Percentiles rank a stretch among this genome's conserved stretches.
phyloP scores from a whole-genome alignment of 2,113 vertebrate genomes.

The Forbesichthys agassizii region DNA sequence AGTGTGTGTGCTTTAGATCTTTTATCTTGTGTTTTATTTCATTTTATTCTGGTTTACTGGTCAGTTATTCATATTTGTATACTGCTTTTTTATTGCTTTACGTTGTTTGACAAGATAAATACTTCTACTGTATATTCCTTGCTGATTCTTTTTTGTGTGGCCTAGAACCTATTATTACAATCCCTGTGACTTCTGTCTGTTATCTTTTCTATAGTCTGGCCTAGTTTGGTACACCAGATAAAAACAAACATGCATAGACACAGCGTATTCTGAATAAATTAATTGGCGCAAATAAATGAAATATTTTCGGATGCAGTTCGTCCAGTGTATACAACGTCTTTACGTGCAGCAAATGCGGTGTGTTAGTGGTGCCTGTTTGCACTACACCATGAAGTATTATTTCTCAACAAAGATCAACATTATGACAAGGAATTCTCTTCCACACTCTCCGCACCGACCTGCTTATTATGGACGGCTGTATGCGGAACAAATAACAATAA shows the following conservation, averaged over 20 bases:
- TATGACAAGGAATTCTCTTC: slow-evolving; percentile 32
- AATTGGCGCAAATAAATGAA: background rate
- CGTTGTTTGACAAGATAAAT: too few relatives aligned
- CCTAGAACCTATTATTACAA: too few relatives aligned
- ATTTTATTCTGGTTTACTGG: too few relatives aligned
- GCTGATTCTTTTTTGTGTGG: too few relatives aligned
- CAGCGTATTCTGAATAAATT: background rate
- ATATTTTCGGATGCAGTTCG: background rate
- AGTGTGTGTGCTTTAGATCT: too few relatives aligned
- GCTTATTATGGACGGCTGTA: slow-evolving; percentile 24
- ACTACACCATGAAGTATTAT: slow-evolving; percentile 30
- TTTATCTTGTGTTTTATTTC: too few relatives aligned
- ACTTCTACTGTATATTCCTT: too few relatives aligned
- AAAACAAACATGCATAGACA: slow-evolving; percentile 7
- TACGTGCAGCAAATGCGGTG: slow-evolving; percentile 21
- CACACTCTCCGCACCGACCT: slow-evolving; percentile 10
- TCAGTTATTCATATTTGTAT: too few relatives aligned
- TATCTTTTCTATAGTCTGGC: too few relatives aligned
- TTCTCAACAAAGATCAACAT: slow-evolving; percentile 56
- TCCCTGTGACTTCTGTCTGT: too few relatives aligned
- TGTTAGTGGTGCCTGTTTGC: slow-evolving; percentile 41
- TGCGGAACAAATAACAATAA: slow-evolving; percentile 45
- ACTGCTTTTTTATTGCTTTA: too few relatives aligned
- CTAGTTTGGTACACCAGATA: background rate
- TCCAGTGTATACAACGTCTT: background rate